phyloP scores from a whole-genome alignment of 2,888 invertebrate genomes.

The Euphydryas editha region DNA sequence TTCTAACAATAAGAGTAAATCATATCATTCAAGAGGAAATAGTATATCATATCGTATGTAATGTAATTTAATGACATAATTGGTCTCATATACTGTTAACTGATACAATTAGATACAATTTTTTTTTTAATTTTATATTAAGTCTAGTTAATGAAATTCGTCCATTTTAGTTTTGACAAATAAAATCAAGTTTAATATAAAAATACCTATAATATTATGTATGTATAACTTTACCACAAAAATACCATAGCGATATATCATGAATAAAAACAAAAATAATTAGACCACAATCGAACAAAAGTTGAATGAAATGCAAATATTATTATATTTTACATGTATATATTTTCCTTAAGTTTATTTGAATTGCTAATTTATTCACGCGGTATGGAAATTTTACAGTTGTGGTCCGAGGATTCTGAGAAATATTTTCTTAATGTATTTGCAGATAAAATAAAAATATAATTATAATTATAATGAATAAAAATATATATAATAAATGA shows the following conservation, averaged over 20 bases:
- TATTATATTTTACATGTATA: not conserved
- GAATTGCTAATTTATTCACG: not conserved
- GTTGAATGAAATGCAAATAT: conserved; percentile 5
- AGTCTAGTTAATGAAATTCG: no score
- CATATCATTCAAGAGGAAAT: no score
- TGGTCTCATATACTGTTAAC: no score
- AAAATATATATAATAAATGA: no score
- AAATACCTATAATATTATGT: not conserved
- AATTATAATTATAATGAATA: no score
- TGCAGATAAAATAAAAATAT: not conserved
- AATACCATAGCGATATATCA: not conserved
- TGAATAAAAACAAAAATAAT: conserved; percentile 7
- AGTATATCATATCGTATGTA: no score
- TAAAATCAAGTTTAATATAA: not conserved
- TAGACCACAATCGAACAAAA: not conserved
- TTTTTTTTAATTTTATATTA: no score
- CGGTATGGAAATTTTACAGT: conserved; percentile 2
- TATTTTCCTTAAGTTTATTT: conserved; percentile 3
- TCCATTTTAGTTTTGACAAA: no score
- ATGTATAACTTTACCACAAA: conserved; percentile 2
- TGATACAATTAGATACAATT: no score
- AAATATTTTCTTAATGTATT: conserved; percentile 13
- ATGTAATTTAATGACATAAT: no score
- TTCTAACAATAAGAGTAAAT: no score
- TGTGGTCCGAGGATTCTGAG: not conserved